Conservation (phyloP, 1,140 invertebrate species). For the Leptinotarsa defecta region DNA sequence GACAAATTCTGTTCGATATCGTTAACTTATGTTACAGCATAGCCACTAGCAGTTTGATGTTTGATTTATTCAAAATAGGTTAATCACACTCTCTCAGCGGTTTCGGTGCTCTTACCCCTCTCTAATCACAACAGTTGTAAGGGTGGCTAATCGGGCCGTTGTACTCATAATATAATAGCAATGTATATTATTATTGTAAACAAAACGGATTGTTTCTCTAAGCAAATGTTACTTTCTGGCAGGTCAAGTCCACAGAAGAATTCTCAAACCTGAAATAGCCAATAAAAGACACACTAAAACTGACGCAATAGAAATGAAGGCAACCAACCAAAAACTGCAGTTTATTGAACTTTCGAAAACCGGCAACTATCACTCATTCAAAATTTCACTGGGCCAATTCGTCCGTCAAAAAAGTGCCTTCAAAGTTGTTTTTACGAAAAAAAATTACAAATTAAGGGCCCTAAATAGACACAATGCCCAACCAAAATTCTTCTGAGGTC, state of each 20-base stretch:
- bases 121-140: constrained; percentile 27
- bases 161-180: constrained; percentile 18
- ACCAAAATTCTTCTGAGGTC: constrained; percentile 65
- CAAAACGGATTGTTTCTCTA: neutral
- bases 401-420: constrained; percentile 88
- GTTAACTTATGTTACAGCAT: constrained; percentile 31
- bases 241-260: constrained; percentile 60
- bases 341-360: constrained; percentile 68
- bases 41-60: constrained; percentile 44
- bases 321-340: constrained; percentile 58
- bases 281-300: constrained; percentile 66
- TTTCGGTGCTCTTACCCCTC: constrained; percentile 10
- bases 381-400: constrained; percentile 79
- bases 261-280: constrained; percentile 71
- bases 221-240: constrained; percentile 56
- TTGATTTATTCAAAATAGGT: constrained; percentile 23
- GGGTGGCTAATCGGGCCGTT: constrained; percentile 23
- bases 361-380: constrained; percentile 59
- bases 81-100: constrained; percentile 28
- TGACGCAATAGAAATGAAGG: constrained; percentile 65
- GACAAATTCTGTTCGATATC: constrained; percentile 50
- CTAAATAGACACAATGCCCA: constrained; percentile 77
- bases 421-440: constrained; percentile 81
- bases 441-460: constrained; percentile 75
- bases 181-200: neutral